Conservation (phyloP, 2,113 vertebrate species). For the Herpetotheres cachinnans region DNA sequence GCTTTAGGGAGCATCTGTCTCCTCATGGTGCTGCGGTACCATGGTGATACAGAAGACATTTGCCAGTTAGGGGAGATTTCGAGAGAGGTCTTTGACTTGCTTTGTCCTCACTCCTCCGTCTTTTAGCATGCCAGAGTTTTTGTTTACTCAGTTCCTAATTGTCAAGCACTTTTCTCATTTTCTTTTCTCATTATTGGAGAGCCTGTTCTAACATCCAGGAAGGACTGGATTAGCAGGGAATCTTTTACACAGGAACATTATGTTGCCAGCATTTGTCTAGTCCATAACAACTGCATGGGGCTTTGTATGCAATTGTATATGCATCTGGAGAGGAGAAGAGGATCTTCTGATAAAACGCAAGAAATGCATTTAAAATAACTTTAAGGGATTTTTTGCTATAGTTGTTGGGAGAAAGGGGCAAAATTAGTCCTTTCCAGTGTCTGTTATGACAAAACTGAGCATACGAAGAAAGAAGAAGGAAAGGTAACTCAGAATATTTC, state of each 20-base stretch:
- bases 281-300: background rate
- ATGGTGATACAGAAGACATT: background rate
- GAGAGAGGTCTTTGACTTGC: background rate
- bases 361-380: background rate
- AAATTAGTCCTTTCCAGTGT: background rate
- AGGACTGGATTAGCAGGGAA: background rate
- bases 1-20: background rate
- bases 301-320: background rate
- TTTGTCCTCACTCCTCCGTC: background rate
- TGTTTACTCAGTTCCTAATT: background rate
- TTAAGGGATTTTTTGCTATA: background rate
- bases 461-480: background rate
- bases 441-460: background rate
- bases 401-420: background rate
- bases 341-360: background rate
- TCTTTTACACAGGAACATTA: background rate
- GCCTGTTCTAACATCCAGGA: background rate
- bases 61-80: background rate
- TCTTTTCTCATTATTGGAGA: background rate
- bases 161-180: background rate
- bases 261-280: background rate
- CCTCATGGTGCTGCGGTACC: background rate
- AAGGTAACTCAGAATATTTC: background rate
- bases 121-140: background rate
- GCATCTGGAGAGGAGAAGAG: background rate